phyloP scores from a whole-genome alignment of 1,140 invertebrate species.

The Drosophila pandora region DNA sequence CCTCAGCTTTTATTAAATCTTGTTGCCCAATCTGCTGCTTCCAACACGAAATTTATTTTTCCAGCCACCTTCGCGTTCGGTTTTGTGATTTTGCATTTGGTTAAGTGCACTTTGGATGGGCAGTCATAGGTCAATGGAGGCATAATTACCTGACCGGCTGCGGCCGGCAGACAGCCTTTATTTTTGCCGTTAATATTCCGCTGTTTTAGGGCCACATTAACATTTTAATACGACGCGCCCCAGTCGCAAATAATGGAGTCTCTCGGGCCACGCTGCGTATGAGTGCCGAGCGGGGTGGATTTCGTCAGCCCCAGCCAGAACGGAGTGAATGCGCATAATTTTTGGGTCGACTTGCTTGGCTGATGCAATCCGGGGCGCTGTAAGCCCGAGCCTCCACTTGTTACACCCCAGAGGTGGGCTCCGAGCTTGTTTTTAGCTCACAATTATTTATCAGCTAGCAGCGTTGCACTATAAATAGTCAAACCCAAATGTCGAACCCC shows the following conservation, averaged over 20 bases:
- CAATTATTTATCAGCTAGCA: not conserved
- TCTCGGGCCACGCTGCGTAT: conserved; percentile 62
- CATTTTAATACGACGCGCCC: conserved; percentile 72
- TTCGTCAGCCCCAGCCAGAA: conserved; percentile 52
- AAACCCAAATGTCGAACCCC: not conserved
- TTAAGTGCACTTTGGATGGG: conserved; percentile 70
- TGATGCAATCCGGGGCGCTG: not conserved
- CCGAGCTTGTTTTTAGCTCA: no score
- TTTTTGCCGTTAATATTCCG: conserved; percentile 60
- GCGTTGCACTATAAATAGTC: not conserved
- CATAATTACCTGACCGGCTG: conserved; percentile 63
- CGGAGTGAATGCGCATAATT: not conserved
- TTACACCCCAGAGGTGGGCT: no score
- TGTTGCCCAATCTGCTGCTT: conserved; percentile 9
- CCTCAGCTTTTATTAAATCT: conserved; percentile 41
- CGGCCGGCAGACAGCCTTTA: not conserved
- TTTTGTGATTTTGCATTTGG: conserved; percentile 46
- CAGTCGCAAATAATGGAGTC: conserved; percentile 61
- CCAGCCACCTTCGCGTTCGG: no score
- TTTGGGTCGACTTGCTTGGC: not conserved
- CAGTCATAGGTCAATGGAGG: conserved; percentile 62
- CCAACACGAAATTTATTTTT: conserved; percentile 58
- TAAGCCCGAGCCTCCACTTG: no score
- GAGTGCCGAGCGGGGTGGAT: conserved; percentile 51
- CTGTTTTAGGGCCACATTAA: conserved; percentile 68